phyloP scores from a whole-genome alignment of 2,797 vertebrate genomes.

The Myripristis murdjan region DNA sequence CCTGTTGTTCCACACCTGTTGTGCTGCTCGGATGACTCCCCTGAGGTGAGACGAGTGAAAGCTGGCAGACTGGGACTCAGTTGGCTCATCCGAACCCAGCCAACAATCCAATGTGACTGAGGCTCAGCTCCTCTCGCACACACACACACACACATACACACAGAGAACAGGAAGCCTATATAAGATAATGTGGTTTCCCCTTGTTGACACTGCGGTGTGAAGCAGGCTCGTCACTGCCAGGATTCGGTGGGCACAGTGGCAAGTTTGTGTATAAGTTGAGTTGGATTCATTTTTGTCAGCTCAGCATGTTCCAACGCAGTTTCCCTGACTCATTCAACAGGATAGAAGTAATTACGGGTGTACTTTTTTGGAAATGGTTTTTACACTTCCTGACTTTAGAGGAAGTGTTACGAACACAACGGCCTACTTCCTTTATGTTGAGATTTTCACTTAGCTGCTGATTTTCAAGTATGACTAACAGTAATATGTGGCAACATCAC shows the following conservation, averaged over 20 bases:
- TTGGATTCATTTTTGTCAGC: background rate
- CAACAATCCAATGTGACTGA: slow-evolving; percentile 41
- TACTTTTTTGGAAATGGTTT: background rate
- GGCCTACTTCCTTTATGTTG: background rate
- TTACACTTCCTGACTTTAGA: background rate
- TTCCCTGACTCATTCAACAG: background rate
- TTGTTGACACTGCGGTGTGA: slow-evolving; percentile 19
- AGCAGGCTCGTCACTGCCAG: slow-evolving; percentile 16
- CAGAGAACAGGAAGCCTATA: slow-evolving; percentile 11
- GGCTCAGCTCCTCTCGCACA: slow-evolving; percentile 6
- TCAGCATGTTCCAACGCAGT: background rate
- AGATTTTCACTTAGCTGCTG: too few relatives aligned
- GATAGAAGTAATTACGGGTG: background rate
- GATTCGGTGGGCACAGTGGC: background rate
- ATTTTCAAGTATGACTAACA: too few relatives aligned
- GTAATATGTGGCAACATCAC: background rate
- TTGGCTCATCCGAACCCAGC: slow-evolving; percentile 39
- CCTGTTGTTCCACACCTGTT: slow-evolving; percentile 59
- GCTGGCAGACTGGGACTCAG: slow-evolving; percentile 55
- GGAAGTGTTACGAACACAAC: background rate
- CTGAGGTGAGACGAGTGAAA: slow-evolving; percentile 62
- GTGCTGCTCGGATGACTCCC: slow-evolving; percentile 51
- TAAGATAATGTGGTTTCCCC: background rate
- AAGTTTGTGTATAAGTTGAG: background rate
- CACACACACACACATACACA: slow-evolving; percentile 8